Conservation (phyloP, 2,113 vertebrate species). For the Lontra canadensis region DNA sequence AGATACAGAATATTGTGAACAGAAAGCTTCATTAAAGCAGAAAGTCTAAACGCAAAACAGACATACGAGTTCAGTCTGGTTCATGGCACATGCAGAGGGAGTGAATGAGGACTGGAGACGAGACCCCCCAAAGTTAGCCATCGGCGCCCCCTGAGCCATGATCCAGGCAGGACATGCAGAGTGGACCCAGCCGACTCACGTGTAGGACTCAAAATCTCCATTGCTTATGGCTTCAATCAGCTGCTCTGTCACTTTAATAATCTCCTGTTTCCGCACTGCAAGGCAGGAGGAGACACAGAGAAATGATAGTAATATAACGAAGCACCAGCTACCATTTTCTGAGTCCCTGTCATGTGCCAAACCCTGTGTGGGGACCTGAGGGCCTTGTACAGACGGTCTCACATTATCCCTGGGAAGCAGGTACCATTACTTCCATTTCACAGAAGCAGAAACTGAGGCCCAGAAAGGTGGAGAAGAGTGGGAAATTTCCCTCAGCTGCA, state of each 20-base stretch:
- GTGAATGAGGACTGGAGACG: neutral
- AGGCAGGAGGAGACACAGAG: constrained; percentile 75
- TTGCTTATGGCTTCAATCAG: constrained; percentile 97
- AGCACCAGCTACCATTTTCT: neutral
- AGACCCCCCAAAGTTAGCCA: neutral
- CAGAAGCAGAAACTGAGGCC: constrained; percentile 30
- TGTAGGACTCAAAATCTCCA: constrained; percentile 95
- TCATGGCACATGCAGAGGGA: constrained; percentile 50
- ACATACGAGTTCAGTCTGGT: neutral
- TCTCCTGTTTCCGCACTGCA: constrained; percentile 94
- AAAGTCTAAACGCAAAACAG: neutral
- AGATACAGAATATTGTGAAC: neutral
- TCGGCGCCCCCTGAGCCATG: neutral
- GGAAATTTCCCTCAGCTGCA: neutral
- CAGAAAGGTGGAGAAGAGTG: neutral
- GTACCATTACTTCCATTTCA: neutral
- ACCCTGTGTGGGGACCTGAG: neutral
- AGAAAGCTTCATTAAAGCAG: neutral
- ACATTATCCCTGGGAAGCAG: neutral
- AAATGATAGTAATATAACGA: neutral
- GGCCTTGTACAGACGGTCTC: neutral
- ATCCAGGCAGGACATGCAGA: constrained; percentile 63
- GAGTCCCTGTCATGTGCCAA: neutral
- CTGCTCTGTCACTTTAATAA: constrained; percentile 96
- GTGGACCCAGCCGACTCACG: constrained; percentile 85